Percentiles rank a stretch among this genome's conserved stretches.
Evolutionary conservation across 2,888 invertebrate species (phyloP).

Genomic region (Synanthedon andrenaeformis): DNA sequence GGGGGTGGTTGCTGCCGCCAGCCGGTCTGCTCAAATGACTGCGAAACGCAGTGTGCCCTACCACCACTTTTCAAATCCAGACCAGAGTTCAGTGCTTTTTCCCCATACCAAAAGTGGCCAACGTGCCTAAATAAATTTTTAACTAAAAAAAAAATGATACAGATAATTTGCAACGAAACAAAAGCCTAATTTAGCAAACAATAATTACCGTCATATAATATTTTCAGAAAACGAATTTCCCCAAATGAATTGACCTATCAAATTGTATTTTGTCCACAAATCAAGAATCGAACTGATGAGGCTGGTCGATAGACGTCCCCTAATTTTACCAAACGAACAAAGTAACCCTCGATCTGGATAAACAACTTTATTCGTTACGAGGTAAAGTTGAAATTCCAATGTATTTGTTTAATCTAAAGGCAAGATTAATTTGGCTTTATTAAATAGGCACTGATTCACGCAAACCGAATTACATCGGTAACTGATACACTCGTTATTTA

Average conservation of each 20-base stretch:
- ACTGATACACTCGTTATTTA: constrained; percentile 32
- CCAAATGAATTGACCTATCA: constrained; percentile 8
- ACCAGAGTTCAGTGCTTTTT: no score
- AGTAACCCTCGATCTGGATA: not conserved
- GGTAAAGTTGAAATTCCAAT: not conserved
- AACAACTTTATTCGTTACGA: not conserved
- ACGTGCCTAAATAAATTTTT: no score
- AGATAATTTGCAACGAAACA: no score
- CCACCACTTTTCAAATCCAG: no score
- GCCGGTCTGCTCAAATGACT: no score
- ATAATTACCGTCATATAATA: no score
- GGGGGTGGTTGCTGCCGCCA: no score
- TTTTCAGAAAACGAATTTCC: no score
- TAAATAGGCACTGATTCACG: constrained; percentile 37
- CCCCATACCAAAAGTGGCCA: no score
- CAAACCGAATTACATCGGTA: constrained; percentile 34
- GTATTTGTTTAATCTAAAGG: not conserved
- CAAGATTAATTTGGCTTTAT: constrained; percentile 12
- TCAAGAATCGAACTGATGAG: constrained; percentile 17
- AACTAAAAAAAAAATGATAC: no score
- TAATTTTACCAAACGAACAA: not conserved
- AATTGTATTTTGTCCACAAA: constrained; percentile 22
- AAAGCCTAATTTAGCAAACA: no score
- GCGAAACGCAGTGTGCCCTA: no score
- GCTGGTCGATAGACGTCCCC: constrained; percentile 4